Base-by-base conservation (phyloP, 2,888 invertebrate species). In the Auanema sp. region DNA sequence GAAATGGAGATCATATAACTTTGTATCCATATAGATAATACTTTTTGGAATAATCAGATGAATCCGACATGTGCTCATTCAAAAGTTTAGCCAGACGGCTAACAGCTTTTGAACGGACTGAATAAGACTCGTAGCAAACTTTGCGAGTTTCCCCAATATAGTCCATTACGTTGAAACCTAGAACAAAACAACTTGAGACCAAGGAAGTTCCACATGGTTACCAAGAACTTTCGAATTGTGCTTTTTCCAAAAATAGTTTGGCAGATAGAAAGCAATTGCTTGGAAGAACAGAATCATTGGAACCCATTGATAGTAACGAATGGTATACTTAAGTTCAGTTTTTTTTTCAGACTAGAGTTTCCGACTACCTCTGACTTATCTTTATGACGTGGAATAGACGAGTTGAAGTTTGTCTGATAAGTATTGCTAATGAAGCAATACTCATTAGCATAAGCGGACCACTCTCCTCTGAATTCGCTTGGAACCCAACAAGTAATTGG, bases 361-460 rank as follows among this genome's bases (percentile, higher is more conserved):
- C 47, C 5, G 10, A 5, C 10, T 47, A 47, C 47, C 47, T 47
- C 47, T 5, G 16, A 47, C 10, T 47, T 47, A 5, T 47, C 47
- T 18, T 21, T 10, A 21, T 21, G 16, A 18, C 47, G 21, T 21
- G 47, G 16, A 47, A 47, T 16, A 5, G 47, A 5, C 3, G 10
- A 18, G 6, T 47, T 10, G 47, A 10, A 47, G 10, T 21, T 47
- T 10, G 18, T 16, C 24, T 53, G 53, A 14, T 60, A 60, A 11
- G 60, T 60, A 16, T 60, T 60, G 23, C 55, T 43, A 21, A 60
- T 60, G 54, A 50, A 60, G 40, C 60, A 60, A 47, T 54, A 44
- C 41, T 55, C 55, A 4, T 24, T 16, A 10, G 55, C 60, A 25
- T 54, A 60, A 14, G 44, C 6, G 5, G 23, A 33, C 49, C 53